phyloP scores from a whole-genome alignment of 1,140 invertebrate genomes.

The Stratiolaelaps scimitus region DNA sequence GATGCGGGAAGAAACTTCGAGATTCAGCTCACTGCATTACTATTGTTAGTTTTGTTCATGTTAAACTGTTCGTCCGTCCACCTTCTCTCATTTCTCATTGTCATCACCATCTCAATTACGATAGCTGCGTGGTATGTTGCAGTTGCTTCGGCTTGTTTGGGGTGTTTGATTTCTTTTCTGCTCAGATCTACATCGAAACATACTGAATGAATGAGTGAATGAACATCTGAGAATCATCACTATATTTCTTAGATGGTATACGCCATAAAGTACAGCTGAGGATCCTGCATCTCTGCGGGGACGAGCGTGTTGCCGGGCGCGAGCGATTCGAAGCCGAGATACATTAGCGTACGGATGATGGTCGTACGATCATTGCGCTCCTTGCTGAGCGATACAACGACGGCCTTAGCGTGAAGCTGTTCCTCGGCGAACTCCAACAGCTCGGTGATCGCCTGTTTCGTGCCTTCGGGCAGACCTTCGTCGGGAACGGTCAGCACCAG shows the following conservation, averaged over 20 bases:
- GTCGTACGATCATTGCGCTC: slow-evolving; percentile 64
- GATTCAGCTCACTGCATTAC: too few relatives aligned
- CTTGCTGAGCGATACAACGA: slow-evolving; percentile 68
- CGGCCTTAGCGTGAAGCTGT: slow-evolving; percentile 63
- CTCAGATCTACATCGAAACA: too few relatives aligned
- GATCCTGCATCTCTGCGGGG: slow-evolving; percentile 45
- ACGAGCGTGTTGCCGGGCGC: slow-evolving; percentile 63
- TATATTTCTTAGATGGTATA: slow-evolving; percentile 55
- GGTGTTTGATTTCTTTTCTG: too few relatives aligned
- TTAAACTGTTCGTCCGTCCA: too few relatives aligned
- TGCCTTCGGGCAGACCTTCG: slow-evolving; percentile 67
- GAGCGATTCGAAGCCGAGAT: slow-evolving; percentile 76
- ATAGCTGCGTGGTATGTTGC: too few relatives aligned
- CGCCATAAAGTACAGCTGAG: slow-evolving; percentile 57
- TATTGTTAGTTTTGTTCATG: too few relatives aligned
- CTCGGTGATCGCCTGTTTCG: slow-evolving; percentile 80
- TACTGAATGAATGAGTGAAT: too few relatives aligned
- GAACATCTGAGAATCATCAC: too few relatives aligned
- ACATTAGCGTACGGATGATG: slow-evolving; percentile 86
- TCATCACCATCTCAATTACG: too few relatives aligned
- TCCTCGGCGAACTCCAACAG: slow-evolving; percentile 92
- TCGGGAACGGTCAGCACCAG: slow-evolving; percentile 76
- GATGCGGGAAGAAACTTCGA: too few relatives aligned
- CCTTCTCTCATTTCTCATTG: too few relatives aligned
- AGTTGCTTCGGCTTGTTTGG: too few relatives aligned